Percentiles rank a stretch among this genome's conserved stretches.
Evolutionary conservation across 2,797 vertebrate species (phyloP).

Genomic region (Sandelia bainsii): DNA sequence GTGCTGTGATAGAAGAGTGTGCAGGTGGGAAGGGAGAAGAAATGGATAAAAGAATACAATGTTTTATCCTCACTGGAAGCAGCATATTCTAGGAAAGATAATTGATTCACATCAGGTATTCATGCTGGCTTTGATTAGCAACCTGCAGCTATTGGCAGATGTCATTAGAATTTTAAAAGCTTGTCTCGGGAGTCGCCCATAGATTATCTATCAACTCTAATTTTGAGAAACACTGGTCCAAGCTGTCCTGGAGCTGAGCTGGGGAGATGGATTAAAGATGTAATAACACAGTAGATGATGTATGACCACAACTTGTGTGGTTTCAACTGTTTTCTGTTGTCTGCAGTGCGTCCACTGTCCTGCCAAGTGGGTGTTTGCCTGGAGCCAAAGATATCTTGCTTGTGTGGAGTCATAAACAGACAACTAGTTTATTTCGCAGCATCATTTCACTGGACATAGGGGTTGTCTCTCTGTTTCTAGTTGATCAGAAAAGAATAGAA

Average conservation of each 20-base stretch:
- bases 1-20: conserved; percentile 13
- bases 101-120: conserved; percentile 20
- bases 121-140: conserved; percentile 28
- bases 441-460: conserved; percentile 4
- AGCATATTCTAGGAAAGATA: neutral
- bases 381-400: conserved; percentile 27
- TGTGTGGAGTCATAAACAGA: conserved; percentile 12
- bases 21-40: conserved; percentile 21
- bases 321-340: conserved; percentile 70
- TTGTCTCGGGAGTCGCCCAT: conserved; percentile 29
- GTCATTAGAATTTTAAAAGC: conserved; percentile 35
- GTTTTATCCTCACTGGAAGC: conserved; percentile 11
- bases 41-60: conserved; percentile 57
- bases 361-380: conserved; percentile 51
- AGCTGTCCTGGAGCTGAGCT: conserved; percentile 19
- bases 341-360: conserved; percentile 50
- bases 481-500: neutral
- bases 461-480: neutral
- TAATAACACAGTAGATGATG: conserved; percentile 26
- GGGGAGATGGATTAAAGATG: conserved; percentile 51
- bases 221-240: conserved; percentile 13
- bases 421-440: conserved; percentile 10
- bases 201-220: conserved; percentile 51
- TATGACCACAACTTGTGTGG: conserved; percentile 61
- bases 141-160: conserved; percentile 36